phyloP scores from a whole-genome alignment of 1,140 invertebrate species.

The Sarcophaga bullata region DNA sequence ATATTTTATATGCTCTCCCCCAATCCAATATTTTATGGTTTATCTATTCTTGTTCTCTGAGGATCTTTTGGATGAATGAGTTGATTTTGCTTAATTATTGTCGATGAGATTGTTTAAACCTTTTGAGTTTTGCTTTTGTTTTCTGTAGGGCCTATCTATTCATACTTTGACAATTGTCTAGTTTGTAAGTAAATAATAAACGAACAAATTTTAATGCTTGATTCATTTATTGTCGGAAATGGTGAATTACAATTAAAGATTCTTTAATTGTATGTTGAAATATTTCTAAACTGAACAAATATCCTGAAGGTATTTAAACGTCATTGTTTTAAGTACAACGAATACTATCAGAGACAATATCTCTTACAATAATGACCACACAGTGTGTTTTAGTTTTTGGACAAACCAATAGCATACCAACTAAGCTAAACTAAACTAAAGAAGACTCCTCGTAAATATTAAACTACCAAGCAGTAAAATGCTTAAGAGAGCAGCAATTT shows the following conservation, averaged over 20 bases:
- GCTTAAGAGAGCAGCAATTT: background rate
- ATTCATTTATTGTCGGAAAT: background rate
- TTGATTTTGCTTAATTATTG: no score
- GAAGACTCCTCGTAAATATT: no score
- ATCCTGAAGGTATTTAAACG: background rate
- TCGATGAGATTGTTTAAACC: no score
- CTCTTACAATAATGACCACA: slow-evolving; percentile 31
- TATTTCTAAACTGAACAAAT: background rate
- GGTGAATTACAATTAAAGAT: background rate
- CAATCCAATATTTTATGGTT: no score
- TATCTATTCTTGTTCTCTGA: no score
- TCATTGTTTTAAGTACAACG: background rate
- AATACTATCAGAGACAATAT: background rate
- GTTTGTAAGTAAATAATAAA: no score
- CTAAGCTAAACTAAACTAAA: background rate
- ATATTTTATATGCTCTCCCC: no score
- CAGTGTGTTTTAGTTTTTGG: slow-evolving; percentile 25
- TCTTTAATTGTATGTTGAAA: background rate
- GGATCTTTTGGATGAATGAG: no score
- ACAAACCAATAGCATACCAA: background rate
- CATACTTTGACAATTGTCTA: no score
- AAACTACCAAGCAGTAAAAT: background rate
- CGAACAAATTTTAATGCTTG: no score
- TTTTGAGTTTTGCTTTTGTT: no score
- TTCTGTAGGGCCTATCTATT: no score